phyloP scores from a whole-genome alignment of 2,797 vertebrate genomes.

The Oophaga sylvatica region DNA sequence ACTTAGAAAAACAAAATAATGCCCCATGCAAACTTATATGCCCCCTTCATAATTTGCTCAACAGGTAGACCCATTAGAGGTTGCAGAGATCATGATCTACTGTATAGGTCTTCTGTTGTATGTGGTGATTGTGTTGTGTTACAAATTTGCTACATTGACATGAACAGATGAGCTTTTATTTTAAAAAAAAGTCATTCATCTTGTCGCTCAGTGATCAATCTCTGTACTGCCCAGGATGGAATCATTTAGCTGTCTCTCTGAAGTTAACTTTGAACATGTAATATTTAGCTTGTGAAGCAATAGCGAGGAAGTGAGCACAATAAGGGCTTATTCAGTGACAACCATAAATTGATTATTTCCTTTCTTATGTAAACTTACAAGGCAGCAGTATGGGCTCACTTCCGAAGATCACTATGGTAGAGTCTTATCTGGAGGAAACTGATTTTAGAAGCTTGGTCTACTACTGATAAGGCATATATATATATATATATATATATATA shows the following conservation, averaged over 20 bases:
- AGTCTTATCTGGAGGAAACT: conserved; percentile 82
- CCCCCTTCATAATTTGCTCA: too few relatives aligned
- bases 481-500: too few relatives aligned
- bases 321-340: conserved; percentile 89
- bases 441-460: conserved; percentile 81
- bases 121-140: too few relatives aligned
- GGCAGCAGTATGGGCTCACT: conserved; percentile 82
- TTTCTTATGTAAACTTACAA: conserved; percentile 89
- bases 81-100: too few relatives aligned
- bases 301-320: conserved; percentile 80
- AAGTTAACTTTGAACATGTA: conserved; percentile 76
- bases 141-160: too few relatives aligned
- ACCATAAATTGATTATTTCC: conserved; percentile 94
- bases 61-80: too few relatives aligned
- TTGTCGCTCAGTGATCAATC: conserved; percentile 55
- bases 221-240: conserved; percentile 65
- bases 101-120: too few relatives aligned
- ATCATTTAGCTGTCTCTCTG: conserved; percentile 70
- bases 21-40: too few relatives aligned
- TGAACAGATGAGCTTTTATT: too few relatives aligned
- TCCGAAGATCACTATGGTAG: conserved; percentile 80
- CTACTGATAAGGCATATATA: conserved; percentile 75
- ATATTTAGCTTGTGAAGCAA: conserved; percentile 88
- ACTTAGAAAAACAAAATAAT: too few relatives aligned
- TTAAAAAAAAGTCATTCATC: neutral